Conservation (phyloP, 1,140 invertebrate genomes). For the Brachystomella parvula region DNA sequence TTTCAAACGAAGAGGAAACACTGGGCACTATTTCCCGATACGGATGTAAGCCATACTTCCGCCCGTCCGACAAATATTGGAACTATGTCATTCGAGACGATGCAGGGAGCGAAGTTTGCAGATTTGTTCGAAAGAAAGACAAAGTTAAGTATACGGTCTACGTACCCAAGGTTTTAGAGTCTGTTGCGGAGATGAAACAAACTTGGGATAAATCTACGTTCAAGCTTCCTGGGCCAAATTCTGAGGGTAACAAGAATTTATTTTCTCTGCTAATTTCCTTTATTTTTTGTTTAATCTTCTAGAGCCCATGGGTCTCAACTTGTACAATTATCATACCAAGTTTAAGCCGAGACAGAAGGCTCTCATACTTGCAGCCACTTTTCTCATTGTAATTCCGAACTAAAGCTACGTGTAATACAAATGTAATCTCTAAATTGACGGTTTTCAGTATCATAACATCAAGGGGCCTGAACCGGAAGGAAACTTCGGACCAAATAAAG, state of each 20-base stretch:
- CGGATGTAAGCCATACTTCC: background rate
- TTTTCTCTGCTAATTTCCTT: too few species aligned
- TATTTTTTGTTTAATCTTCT: too few species aligned
- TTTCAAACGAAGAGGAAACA: background rate
- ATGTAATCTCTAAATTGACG: background rate
- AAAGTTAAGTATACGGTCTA: background rate
- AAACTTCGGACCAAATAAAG: background rate
- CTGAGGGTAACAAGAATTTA: too few species aligned
- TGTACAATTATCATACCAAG: background rate
- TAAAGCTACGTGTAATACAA: background rate
- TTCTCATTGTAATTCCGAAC: background rate
- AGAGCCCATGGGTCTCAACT: background rate
- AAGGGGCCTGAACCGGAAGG: background rate
- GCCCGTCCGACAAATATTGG: background rate
- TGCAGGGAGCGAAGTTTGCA: background rate
- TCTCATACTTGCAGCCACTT: background rate
- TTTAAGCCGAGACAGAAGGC: background rate
- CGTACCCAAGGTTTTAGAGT: background rate
- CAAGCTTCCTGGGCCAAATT: background rate
- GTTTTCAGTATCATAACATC: background rate
- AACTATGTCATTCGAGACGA: background rate
- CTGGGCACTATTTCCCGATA: background rate
- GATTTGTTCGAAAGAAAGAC: background rate
- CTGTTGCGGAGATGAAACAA: background rate
- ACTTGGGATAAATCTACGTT: background rate